phyloP scores from a whole-genome alignment of 2,113 vertebrate genomes.

The Otocyon megalotis region DNA sequence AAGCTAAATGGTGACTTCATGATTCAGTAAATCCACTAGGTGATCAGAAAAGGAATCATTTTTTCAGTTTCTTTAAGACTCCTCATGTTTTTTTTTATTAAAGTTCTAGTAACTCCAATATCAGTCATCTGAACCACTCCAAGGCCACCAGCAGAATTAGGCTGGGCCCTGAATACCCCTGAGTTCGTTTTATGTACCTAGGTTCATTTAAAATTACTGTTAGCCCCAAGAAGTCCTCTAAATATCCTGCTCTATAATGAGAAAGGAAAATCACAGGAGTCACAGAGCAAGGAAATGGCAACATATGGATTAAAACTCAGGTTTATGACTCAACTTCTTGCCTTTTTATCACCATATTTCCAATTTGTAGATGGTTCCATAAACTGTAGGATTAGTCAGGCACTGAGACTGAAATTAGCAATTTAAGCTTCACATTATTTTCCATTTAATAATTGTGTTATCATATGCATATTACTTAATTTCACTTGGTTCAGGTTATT shows the following conservation, averaged over 20 bases:
- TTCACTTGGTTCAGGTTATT: background rate
- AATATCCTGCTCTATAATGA: background rate
- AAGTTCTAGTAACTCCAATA: background rate
- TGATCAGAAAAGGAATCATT: background rate
- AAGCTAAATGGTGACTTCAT: background rate
- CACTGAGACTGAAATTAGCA: background rate
- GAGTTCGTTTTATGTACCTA: background rate
- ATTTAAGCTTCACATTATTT: background rate
- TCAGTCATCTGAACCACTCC: background rate
- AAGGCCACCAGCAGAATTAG: background rate
- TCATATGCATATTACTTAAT: background rate
- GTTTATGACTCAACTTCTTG: background rate
- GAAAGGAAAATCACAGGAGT: background rate
- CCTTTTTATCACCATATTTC: background rate
- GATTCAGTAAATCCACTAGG: background rate
- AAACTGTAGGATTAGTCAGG: background rate
- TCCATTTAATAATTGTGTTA: background rate
- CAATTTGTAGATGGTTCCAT: background rate
- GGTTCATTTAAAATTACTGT: background rate
- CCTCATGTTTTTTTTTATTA: background rate
- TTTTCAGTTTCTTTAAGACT: background rate
- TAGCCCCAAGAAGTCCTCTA: background rate
- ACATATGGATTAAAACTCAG: background rate
- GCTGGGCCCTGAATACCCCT: background rate
- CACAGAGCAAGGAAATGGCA: background rate